phyloP scores from a whole-genome alignment of 2,888 invertebrate species.

The Resseliella maxima region DNA sequence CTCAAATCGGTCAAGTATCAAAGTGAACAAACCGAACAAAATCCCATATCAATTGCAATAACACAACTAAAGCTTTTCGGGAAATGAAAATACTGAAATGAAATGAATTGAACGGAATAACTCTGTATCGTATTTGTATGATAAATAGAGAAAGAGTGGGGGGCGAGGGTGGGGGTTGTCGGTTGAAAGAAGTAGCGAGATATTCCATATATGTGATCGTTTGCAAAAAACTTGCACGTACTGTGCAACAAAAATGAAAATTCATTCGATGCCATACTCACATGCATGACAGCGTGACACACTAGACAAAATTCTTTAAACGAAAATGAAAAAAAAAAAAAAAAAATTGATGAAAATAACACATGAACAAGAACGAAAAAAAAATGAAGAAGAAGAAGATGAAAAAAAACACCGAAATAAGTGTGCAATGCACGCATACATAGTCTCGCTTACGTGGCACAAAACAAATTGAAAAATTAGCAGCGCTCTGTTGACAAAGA shows the following conservation, averaged over 20 bases:
- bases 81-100: not conserved
- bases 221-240: not conserved
- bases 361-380: no score
- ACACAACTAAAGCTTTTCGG: not conserved
- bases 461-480: slow-evolving; percentile 38
- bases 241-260: not conserved
- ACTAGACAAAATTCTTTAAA: not conserved
- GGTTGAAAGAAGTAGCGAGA: no score
- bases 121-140: no score
- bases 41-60: not conserved
- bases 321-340: not conserved
- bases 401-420: slow-evolving; percentile 17
- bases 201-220: no score
- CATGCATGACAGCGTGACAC: slow-evolving; percentile 14
- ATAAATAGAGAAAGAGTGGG: no score
- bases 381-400: no score
- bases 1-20: not conserved
- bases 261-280: slow-evolving; percentile 27
- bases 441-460: not conserved
- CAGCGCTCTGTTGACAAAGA: not conserved
- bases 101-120: not conserved
- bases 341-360: no score
- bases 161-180: no score
- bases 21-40: not conserved
- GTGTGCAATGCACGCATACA: slow-evolving; percentile 17